Evolutionary conservation across 2,888 invertebrate species (phyloP), one percentile per base, ranked within the genome.

Genomic region (Proisotoma minuta): DNA sequence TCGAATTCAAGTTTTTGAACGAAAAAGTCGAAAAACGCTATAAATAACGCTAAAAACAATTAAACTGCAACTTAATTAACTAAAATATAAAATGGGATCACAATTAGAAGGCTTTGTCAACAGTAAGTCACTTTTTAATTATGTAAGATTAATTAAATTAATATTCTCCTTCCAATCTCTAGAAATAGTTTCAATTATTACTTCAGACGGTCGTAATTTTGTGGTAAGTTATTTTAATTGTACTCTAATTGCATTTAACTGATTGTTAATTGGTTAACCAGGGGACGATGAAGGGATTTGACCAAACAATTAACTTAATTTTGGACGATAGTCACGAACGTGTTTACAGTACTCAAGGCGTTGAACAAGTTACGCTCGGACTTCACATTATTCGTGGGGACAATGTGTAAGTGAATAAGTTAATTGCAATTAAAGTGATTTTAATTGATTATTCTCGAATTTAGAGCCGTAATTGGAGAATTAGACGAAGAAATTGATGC

Each of bases 281-380:
- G 88, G 99, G 99, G 50, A 93, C 94, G 0, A 79, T 99, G 67
- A 97, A 97, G 79, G 99, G 99, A 28, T 99, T 96, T 79, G 99
- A 99, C 80, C 99, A 99, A 80, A 94, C 97, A n/a, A 94, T 98
- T 72, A 99, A 99, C 78, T 83, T 99, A 70, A 96, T 99, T 75
- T 81, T 99, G 69, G 97, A 98, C 77, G 98, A 99, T 79, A 95
- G 96, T 34, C 96, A 97, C 77, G 99, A 99, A 79, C 82, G 99
- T 75, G 96, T 99, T n/a, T 99, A 93, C 79, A 96, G 94, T 53
- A 85, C 88, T 1, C 84, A 89, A 72, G 98, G 98, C 28, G 91
- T 99, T 34, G 92, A 93, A 76, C 91, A 92, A 79, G 96, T 99
- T 62, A 91, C 95, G 62, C 83, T 99, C 49, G 99, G 99, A 23